Evolutionary conservation across 2,113 vertebrate genomes (phyloP).

Genomic region (Conger conger): DNA sequence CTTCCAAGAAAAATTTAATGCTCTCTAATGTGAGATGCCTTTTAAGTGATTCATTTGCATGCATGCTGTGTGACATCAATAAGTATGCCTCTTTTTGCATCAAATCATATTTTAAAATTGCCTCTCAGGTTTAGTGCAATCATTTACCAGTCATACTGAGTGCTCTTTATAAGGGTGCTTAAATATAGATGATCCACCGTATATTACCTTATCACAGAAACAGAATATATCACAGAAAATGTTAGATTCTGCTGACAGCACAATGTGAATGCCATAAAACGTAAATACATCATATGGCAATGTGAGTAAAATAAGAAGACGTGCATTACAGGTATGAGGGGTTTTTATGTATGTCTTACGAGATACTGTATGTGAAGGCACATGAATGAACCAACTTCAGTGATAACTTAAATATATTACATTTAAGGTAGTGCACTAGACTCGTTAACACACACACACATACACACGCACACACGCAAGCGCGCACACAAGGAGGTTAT

Average conservation of each 20-base stretch:
- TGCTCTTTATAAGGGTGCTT: neutral
- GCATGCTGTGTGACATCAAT: neutral
- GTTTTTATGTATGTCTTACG: too few species aligned
- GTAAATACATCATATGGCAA: neutral
- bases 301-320: neutral
- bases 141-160: neutral
- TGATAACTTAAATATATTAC: neutral
- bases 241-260: neutral
- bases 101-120: neutral
- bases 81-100: neutral
- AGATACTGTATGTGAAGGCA: too few species aligned
- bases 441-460: neutral
- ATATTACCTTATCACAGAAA: neutral
- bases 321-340: neutral
- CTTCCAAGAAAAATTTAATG: neutral
- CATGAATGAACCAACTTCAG: neutral
- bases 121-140: neutral
- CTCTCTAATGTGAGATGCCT: neutral
- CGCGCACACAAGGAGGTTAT: too few species aligned
- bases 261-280: neutral
- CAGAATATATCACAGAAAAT: neutral
- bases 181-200: neutral
- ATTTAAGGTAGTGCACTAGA: neutral
- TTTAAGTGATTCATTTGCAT: neutral
- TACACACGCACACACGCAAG: neutral